These are phyloP conservation scores for Malthinus seriepunctatus DNA, from an alignment of 2,888 invertebrate genomes.

Conservation along the genomic window DNA sequence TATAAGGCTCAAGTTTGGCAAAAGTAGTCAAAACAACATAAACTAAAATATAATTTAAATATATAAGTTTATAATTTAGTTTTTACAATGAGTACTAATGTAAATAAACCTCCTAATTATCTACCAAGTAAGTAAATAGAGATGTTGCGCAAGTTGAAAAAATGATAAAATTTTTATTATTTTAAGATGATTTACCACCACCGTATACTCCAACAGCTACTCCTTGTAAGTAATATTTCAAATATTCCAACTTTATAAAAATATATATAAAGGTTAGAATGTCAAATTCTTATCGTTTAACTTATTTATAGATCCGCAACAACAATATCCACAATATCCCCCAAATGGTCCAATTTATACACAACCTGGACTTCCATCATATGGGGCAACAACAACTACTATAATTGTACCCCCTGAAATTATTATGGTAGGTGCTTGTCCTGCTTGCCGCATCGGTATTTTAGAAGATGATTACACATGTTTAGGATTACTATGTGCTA, in stretches of 20 bases:
- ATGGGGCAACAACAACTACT: slow-evolving; percentile 58
- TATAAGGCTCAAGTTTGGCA: too few species aligned
- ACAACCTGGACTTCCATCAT: slow-evolving; percentile 54
- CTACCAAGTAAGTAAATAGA: background rate
- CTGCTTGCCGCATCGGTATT: slow-evolving; percentile 85
- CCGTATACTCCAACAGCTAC: slow-evolving; percentile 19
- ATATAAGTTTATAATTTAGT: background rate
- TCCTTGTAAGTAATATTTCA: slow-evolving; percentile 8
- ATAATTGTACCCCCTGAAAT: slow-evolving; percentile 75
- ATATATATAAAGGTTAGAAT: background rate
- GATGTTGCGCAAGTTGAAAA: background rate
- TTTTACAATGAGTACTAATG: slow-evolving; percentile 1
- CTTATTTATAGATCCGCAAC: slow-evolving; percentile 10
- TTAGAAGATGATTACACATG: slow-evolving; percentile 87
- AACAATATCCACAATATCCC: slow-evolving; percentile 13
- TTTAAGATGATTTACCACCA: slow-evolving; percentile 24
- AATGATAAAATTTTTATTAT: background rate
- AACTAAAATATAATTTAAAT: too few species aligned
- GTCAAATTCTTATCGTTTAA: background rate
- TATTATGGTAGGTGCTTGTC: slow-evolving; percentile 84
- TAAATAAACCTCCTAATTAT: slow-evolving; percentile 10
- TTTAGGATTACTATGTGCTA: slow-evolving; percentile 81
- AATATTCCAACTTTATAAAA: background rate
- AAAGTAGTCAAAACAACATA: too few species aligned
- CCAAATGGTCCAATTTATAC: slow-evolving; percentile 25